These are phyloP conservation scores for Lithosia quadra DNA, from an alignment of 2,888 invertebrate genomes.

Conservation along the genomic window DNA sequence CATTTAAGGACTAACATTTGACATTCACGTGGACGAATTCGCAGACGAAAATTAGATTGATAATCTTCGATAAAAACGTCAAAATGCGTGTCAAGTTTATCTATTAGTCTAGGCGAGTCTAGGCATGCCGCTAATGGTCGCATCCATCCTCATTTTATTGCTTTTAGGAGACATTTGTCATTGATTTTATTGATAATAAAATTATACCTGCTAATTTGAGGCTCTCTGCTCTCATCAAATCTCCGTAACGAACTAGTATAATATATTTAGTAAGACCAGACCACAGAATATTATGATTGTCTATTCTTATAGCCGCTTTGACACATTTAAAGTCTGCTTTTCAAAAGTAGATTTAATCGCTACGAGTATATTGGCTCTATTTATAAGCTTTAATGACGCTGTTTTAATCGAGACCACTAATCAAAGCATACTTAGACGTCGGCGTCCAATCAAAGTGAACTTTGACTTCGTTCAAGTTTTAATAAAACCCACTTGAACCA, in stretches of 20 bases:
- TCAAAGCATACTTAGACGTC: not conserved
- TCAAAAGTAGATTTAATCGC: too few species aligned
- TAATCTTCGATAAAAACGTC: not conserved
- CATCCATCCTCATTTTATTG: not conserved
- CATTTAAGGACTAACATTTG: not conserved
- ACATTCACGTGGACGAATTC: not conserved
- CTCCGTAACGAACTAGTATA: not conserved
- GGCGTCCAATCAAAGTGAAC: not conserved
- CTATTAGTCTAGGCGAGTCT: not conserved
- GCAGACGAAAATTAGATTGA: not conserved
- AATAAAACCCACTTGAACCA: not conserved
- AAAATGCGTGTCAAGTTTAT: not conserved
- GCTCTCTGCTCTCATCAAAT: not conserved
- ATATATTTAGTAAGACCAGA: constrained; percentile 3
- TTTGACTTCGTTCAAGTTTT: not conserved
- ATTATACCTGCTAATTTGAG: not conserved
- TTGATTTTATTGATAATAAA: not conserved
- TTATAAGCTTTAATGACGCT: not conserved
- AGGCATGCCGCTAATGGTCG: not conserved
- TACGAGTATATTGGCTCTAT: too few species aligned
- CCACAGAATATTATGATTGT: not conserved
- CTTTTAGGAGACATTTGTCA: not conserved
- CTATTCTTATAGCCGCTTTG: too few species aligned
- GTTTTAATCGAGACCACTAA: not conserved
- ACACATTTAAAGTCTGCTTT: not conserved